Conservation (phyloP, 2,113 vertebrate species). For the Engraulis encrasicolus region DNA sequence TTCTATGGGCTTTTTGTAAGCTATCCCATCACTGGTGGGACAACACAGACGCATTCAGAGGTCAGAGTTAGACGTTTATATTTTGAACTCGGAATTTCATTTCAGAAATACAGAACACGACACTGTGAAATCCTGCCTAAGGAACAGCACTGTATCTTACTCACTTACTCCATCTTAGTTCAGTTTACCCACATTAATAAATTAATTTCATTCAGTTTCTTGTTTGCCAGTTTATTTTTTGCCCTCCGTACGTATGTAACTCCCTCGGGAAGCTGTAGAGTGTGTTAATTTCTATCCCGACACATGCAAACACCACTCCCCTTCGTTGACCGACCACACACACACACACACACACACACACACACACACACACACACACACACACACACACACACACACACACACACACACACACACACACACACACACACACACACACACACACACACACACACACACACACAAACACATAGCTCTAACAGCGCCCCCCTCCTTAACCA, state of each 20-base stretch:
- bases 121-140: not conserved
- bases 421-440: too few species aligned
- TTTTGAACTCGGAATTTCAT: slow-evolving; percentile 4
- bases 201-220: not conserved
- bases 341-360: too few species aligned
- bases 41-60: not conserved
- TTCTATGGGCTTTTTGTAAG: not conserved
- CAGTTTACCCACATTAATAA: slow-evolving; percentile 7
- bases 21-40: too few species aligned
- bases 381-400: too few species aligned
- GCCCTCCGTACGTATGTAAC: slow-evolving; percentile 42
- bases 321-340: too few species aligned
- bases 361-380: too few species aligned
- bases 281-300: slow-evolving; percentile 27
- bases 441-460: too few species aligned
- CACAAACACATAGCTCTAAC: too few species aligned
- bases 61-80: not conserved
- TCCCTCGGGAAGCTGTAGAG: slow-evolving; percentile 34
- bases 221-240: not conserved
- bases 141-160: not conserved
- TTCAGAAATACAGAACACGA: not conserved
- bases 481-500: too few species aligned
- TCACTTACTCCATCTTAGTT: not conserved
- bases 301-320: slow-evolving; percentile 39
- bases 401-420: too few species aligned